Evolutionary conservation across 2,113 vertebrate genomes (phyloP).

Genomic region (Tapirus terrestris): DNA sequence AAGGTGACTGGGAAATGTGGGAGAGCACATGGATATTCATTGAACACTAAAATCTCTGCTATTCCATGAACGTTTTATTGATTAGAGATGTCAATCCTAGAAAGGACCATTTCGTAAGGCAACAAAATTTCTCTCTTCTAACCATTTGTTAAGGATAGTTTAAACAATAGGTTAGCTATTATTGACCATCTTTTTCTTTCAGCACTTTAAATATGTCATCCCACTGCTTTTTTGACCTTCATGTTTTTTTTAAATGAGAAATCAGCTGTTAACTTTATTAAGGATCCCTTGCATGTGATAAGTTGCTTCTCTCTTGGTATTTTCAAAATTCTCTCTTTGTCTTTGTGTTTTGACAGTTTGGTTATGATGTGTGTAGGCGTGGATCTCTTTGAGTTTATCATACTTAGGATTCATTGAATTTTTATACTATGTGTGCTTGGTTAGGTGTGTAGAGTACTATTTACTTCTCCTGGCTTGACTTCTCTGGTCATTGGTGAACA

Average conservation of each 20-base stretch:
- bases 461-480: background rate
- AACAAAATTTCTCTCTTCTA: background rate
- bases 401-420: background rate
- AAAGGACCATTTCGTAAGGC: background rate
- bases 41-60: background rate
- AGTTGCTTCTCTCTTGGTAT: background rate
- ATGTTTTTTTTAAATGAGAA: background rate
- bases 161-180: background rate
- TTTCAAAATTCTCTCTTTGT: background rate
- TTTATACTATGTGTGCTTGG: background rate
- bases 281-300: background rate
- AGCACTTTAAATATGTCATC: background rate
- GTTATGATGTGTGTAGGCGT: background rate
- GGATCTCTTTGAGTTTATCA: background rate
- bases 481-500: background rate
- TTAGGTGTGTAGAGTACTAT: background rate
- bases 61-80: too few relatives aligned
- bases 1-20: background rate
- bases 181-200: background rate
- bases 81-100: background rate
- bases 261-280: background rate
- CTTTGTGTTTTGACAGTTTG: background rate
- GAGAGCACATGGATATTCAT: background rate
- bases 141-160: background rate
- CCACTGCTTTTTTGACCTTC: background rate